Percentiles rank a stretch among this genome's conserved stretches.
phyloP scores from a whole-genome alignment of 2,888 invertebrate species.

The Agriopis marginaria region DNA sequence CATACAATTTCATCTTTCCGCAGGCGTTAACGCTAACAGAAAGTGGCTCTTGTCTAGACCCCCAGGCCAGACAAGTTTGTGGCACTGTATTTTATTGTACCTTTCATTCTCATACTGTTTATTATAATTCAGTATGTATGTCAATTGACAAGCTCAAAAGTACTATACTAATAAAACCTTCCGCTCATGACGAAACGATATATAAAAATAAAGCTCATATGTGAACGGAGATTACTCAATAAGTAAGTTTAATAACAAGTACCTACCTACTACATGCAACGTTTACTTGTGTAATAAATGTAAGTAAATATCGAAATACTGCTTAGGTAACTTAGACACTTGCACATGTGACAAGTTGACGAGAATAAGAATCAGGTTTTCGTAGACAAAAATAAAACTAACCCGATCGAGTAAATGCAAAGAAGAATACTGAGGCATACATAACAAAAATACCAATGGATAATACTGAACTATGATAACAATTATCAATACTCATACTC shows the following conservation, averaged over 20 bases:
- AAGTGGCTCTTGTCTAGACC: no score
- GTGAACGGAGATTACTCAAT: conserved; percentile 32
- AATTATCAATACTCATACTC: no score
- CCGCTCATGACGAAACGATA: conserved; percentile 25
- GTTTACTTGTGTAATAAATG: conserved; percentile 42
- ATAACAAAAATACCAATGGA: background rate
- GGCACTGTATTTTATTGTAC: no score
- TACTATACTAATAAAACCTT: conserved; percentile 8
- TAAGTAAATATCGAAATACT: conserved; percentile 29
- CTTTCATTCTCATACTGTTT: no score
- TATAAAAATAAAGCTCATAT: conserved; percentile 26
- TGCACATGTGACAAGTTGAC: conserved; percentile 1
- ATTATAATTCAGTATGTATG: background rate
- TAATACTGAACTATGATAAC: conserved; percentile 33
- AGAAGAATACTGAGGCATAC: background rate
- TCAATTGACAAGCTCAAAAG: background rate
- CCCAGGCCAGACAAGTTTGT: no score
- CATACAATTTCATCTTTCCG: no score
- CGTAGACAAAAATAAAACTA: conserved; percentile 7
- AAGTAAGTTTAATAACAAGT: conserved; percentile 34
- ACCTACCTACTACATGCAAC: conserved; percentile 22
- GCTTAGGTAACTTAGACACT: conserved; percentile 28
- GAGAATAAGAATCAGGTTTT: conserved; percentile 9
- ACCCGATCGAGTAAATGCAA: conserved; percentile 1
- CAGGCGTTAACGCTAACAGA: no score